These are phyloP conservation scores for Agrypnia vestita DNA, from an alignment of 1,140 invertebrate genomes.

Conservation along the genomic window DNA sequence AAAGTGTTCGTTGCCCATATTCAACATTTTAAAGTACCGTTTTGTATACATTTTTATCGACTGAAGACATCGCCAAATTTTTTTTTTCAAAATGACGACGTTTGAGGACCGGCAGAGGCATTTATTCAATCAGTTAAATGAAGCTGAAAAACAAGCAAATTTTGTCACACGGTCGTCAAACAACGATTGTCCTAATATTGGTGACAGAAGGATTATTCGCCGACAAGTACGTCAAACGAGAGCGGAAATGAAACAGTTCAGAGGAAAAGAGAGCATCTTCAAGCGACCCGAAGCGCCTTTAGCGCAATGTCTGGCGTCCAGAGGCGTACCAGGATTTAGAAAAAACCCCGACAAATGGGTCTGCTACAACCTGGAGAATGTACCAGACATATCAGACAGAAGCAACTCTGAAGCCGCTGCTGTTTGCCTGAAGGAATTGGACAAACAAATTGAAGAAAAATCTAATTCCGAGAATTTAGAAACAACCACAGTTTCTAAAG, in stretches of 20 bases:
- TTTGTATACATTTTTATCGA: no score
- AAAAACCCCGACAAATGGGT: constrained; percentile 85
- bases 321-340: constrained; percentile 78
- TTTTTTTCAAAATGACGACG: constrained; percentile 64
- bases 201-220: constrained; percentile 59
- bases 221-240: constrained; percentile 66
- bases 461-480: constrained; percentile 61
- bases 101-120: constrained; percentile 72
- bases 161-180: constrained; percentile 65
- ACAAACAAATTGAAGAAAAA: constrained; percentile 67
- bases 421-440: constrained; percentile 79
- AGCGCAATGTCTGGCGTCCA: constrained; percentile 71
- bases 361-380: constrained; percentile 83
- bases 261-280: constrained; percentile 84
- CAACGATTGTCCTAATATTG: constrained; percentile 2
- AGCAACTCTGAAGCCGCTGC: constrained; percentile 83
- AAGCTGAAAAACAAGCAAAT: constrained; percentile 72
- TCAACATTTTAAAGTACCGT: no score
- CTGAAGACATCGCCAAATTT: not conserved
- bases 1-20: no score
- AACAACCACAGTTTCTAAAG: constrained; percentile 61
- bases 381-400: constrained; percentile 79
- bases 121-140: constrained; percentile 73
- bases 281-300: constrained; percentile 80
- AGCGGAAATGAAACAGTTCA: constrained; percentile 74